Base-by-base conservation (phyloP, 2,113 vertebrate genomes). In the Mormyrus iriodes region DNA sequence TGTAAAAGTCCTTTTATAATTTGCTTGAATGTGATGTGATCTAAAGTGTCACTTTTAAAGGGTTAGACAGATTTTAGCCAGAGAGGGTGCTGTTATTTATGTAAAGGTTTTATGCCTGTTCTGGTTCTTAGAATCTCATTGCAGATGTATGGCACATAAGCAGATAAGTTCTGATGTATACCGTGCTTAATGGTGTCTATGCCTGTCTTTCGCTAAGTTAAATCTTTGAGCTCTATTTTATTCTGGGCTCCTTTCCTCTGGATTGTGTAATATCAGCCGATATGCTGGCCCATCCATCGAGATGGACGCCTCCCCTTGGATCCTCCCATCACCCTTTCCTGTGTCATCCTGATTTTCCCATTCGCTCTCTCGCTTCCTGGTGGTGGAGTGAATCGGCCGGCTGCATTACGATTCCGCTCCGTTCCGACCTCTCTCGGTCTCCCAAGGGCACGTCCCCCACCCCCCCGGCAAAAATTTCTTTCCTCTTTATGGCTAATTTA, bases 401-500 rank as follows among this genome's bases (percentile, higher is more conserved):
- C 48, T 2, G 51, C 85, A 55, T 86, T 55, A 31, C 10, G 9
- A 42, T 86, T 53, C 27, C 49, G 49, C 12, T 53, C 27, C 10
- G 12, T 86, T 86, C 10, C 27, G 27, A 21, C 51, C 85, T 86
- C 85, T 55, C 31, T 6, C 4, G 6, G n/a, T 39, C 27, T 53
- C 85, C 85, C 85, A 55, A 55, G 85, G 85, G 85, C 51, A 55
- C 79, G 39, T 13, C 79, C 35, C 85, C 17, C 84, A 8, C 85
- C 49, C 3, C 27, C n/a, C n/a, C n/a, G n/a, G n/a, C 85, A 24
- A 51, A 35, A 85, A 85, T 85, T 52, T 31, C 84, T 85, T 85
- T 52, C 51, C 51, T 17, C 85, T 53, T 86, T 86, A 53, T 19
- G 49, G n/a, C 85, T 86, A 86, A 86, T 53, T 86, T 55, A 55